Conservation (phyloP, 2,113 vertebrate species). For the Dromiciops gliroides region DNA sequence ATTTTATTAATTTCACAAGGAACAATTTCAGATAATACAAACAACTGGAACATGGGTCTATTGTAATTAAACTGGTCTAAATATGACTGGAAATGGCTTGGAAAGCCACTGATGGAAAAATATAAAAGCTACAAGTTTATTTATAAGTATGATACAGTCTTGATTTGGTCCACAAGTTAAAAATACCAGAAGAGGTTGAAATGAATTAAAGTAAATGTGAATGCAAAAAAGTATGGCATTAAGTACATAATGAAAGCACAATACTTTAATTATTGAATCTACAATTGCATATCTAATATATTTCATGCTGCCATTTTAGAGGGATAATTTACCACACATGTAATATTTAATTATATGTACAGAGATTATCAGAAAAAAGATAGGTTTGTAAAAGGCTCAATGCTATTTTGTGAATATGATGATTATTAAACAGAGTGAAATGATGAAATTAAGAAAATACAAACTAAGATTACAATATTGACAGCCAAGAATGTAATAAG, state of each 20-base stretch:
- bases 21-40: background rate
- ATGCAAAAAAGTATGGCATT: conserved; percentile 31
- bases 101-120: conserved; percentile 46
- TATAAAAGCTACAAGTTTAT: conserved; percentile 57
- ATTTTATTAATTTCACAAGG: conserved; percentile 44
- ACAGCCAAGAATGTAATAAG: conserved; percentile 29
- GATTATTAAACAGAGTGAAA: background rate
- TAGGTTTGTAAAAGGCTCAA: conserved; percentile 11
- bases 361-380: conserved; percentile 1
- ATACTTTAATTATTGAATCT: conserved; percentile 23
- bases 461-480: conserved; percentile 14
- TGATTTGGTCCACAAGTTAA: conserved; percentile 51
- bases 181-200: conserved; percentile 55
- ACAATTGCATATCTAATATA: background rate
- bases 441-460: conserved; percentile 13
- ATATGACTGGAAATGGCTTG: background rate
- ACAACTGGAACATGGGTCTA: conserved; percentile 33
- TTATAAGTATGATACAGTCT: conserved; percentile 51
- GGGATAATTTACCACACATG: background rate
- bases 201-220: conserved; percentile 42
- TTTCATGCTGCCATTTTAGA: conserved; percentile 7
- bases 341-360: conserved; percentile 34
- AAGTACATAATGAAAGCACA: conserved; percentile 29
- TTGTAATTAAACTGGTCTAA: conserved; percentile 36
- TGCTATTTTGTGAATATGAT: background rate